A percentile compares a stretch with the other conserved stretches of the same genome.
Conservation (phyloP, 2,113 vertebrate genomes). For the Paramisgurnus dabryanus region DNA sequence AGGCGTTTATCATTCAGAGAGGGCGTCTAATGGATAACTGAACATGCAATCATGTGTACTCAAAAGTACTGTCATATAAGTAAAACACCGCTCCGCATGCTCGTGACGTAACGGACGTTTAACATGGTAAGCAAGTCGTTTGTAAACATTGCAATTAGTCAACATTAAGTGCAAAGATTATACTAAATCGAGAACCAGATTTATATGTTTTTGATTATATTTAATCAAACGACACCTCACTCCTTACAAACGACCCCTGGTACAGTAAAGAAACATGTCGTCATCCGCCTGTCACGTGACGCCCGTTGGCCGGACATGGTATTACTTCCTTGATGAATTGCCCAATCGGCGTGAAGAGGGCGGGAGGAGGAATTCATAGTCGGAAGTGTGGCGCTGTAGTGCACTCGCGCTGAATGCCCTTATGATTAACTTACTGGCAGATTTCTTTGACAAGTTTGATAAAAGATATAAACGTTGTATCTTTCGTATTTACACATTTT, state of each 20-base stretch:
- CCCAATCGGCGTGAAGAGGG: constrained; percentile 38
- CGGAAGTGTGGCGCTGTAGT: not conserved
- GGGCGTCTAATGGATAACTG: not conserved
- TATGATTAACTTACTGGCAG: too few relatives aligned
- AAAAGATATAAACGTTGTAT: not conserved
- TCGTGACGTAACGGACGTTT: not conserved
- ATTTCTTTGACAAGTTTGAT: not conserved
- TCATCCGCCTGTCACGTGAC: not conserved
- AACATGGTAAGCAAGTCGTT: not conserved
- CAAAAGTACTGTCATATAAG: not conserved
- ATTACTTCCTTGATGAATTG: not conserved
- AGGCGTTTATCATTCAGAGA: not conserved
- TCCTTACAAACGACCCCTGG: not conserved
- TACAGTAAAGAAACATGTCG: not conserved
- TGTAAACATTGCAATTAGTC: not conserved
- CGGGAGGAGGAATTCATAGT: not conserved
- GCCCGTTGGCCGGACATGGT: not conserved
- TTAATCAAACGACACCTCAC: not conserved
- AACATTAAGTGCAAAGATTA: not conserved
- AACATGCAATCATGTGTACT: not conserved
- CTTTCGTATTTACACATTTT: not conserved
- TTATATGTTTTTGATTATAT: not conserved
- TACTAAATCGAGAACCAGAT: not conserved
- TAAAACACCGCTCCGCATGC: not conserved
- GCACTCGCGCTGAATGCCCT: too few relatives aligned